Base-by-base conservation (phyloP, 2,113 vertebrate species). In the Apteryx owenii region DNA sequence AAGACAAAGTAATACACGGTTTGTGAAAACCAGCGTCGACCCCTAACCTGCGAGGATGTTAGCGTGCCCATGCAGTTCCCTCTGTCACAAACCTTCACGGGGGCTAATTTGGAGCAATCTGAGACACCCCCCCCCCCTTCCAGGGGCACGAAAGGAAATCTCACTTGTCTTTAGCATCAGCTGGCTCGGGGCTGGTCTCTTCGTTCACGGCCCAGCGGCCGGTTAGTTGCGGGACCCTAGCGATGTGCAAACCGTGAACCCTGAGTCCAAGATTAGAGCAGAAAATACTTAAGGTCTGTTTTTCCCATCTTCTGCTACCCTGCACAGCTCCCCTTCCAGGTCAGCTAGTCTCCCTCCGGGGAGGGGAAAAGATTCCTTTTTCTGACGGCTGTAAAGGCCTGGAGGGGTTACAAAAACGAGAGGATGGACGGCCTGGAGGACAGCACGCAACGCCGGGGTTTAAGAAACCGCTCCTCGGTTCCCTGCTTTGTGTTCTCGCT, bases 251-350 rank as follows among this genome's bases (percentile, higher is more conserved):
- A 54, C 29, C 2, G 1, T 8, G 44, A 40, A 56, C 72, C 42
- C 5, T 0, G 60, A 54, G 77, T 75, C 86, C 77, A 61, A 33
- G 38, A 28, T 51, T 29, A 54, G 64, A 7, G 65, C 82, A 75
- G 51, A n/a, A 81, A 90, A 66, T 21, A 62, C 85, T 78, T 60
- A 68, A 85, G 62, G 69, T 81, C 80, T 75, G 71, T n/a, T 91
- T 70, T 51, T 22, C 62, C 54, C 44, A 2, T 62, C 87, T 81
- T 89, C 82, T 64, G 80, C 82, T 80, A 25, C 79, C 83, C 12
- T 5, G 44, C 38, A 31, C 38, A 9, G 31, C 13, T 92, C 46
- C 61, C 72, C 88, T 90, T 79, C 65, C 90, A 90, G 79, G 64
- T 85, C 90, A 90, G 29, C 40, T 85, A 90, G 8, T 72, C 31